Conservation (phyloP, 2,797 vertebrate species). For the Chromobotia macracanthus region DNA sequence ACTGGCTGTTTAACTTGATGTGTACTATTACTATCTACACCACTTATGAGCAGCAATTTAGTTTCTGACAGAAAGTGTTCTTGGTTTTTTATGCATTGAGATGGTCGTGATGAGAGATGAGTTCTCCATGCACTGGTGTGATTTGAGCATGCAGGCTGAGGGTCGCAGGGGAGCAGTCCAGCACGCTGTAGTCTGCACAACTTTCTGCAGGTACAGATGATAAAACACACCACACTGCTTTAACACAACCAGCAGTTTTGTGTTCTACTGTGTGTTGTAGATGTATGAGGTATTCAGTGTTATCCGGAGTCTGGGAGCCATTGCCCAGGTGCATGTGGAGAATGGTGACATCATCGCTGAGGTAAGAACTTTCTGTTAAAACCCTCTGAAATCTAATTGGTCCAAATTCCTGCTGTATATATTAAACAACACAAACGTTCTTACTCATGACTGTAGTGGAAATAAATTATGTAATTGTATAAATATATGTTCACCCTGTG, state of each 20-base stretch:
- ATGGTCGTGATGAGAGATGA: too few relatives aligned
- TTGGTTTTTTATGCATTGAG: neutral
- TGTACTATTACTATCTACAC: too few relatives aligned
- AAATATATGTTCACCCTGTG: too few relatives aligned
- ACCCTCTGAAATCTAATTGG: too few relatives aligned
- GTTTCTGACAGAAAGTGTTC: neutral
- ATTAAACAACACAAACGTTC: too few relatives aligned
- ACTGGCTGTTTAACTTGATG: too few relatives aligned
- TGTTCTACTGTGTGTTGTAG: constrained; percentile 68
- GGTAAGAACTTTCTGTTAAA: too few relatives aligned
- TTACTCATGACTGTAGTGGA: too few relatives aligned
- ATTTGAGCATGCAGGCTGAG: neutral
- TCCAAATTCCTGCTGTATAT: too few relatives aligned
- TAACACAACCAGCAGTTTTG: neutral
- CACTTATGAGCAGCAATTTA: too few relatives aligned
- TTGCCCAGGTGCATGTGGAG: constrained; percentile 95
- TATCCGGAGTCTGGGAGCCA: constrained; percentile 91
- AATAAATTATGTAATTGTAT: too few relatives aligned
- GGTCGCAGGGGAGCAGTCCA: constrained; percentile 15
- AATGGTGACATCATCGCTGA: constrained; percentile 97
- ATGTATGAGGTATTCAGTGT: constrained; percentile 96
- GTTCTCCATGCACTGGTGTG: constrained; percentile 17
- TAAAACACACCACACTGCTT: neutral
- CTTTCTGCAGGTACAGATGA: constrained; percentile 37
- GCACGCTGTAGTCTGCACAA: constrained; percentile 5